Base-by-base conservation (phyloP, 2,888 invertebrate species). In the Aspidiotus rigidus region DNA sequence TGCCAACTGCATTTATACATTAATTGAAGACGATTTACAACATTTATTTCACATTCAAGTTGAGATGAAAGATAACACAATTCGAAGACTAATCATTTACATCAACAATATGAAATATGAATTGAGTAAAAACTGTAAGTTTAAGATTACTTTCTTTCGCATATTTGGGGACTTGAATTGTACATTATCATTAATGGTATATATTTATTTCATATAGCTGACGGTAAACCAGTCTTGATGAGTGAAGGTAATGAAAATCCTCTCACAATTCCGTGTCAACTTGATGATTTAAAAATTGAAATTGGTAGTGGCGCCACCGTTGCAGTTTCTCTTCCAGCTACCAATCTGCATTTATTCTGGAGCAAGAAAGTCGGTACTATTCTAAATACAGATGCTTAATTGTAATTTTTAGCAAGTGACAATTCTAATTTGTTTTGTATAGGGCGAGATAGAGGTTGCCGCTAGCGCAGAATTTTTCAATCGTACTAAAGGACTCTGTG, bases 401-500 rank as follows among this genome's bases (percentile, higher is more conserved):
- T 1, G 10, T n/a, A 7, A 17, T 56, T 16, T 56, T 13, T 16
- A 17, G 56, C 10, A 16, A 15, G 1, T 56, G 2, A 56, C 3
- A 2, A 56, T 15, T 13, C 7, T 56, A 56, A 5, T 28, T 66
- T 13, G 2, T 39, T 13, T 62, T 74, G 74, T 75, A 42, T 77
- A 86, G 83, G 83, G 85, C 75, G 77, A 86, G 71, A 79, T 91
- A 7, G 80, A 86, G 72, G 79, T 90, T 0, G 85, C 86, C 76
- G 86, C 85, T 0, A 81, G 84, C 1, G 83, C 86, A 39, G 81
- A 82, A 2, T 77, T 89, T 49, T 91, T 90, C 88, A 88, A 89
- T 75, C 84, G 86, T 74, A 88, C 90, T 0, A 85, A 85, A 72
- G 94, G 93, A 69, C 80, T 94, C 0, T 94, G 94, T 76, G 93